Conservation (phyloP, 2,113 vertebrate species). For the Aramus guarauna region DNA sequence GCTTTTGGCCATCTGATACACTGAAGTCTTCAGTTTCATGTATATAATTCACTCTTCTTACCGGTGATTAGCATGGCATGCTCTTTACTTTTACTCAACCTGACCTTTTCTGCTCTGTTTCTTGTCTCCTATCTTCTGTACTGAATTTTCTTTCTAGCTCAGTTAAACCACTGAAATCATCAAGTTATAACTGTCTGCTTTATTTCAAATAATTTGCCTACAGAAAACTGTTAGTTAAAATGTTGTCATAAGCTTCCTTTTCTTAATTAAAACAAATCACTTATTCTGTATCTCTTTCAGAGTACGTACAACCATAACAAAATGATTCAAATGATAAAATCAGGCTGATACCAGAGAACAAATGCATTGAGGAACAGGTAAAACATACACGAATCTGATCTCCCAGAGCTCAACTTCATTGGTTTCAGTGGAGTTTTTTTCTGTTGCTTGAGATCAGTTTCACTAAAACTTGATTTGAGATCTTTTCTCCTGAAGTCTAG, state of each 20-base stretch:
- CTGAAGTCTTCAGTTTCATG: not conserved
- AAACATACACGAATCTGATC: not conserved
- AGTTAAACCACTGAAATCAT: not conserved
- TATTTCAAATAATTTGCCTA: not conserved
- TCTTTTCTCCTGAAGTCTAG: not conserved
- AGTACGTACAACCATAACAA: not conserved
- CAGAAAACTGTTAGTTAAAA: not conserved
- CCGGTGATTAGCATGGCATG: not conserved
- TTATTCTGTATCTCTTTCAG: not conserved
- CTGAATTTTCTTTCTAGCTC: not conserved
- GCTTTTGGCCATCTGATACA: not conserved
- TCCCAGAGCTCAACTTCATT: not conserved
- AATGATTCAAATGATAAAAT: conserved; percentile 6
- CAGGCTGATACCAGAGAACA: not conserved
- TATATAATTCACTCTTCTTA: not conserved
- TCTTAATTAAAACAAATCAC: not conserved
- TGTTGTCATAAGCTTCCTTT: not conserved
- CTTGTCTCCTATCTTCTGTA: not conserved
- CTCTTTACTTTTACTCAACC: not conserved
- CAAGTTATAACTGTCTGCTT: not conserved
- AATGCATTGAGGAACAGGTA: not conserved
- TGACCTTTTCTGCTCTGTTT: not conserved
- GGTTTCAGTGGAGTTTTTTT: not conserved
- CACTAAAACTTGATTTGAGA: not conserved
- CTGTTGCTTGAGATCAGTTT: not conserved